Evolutionary conservation across 2,797 vertebrate genomes (phyloP).

Genomic region (Parauchenoglanis punctatus): DNA sequence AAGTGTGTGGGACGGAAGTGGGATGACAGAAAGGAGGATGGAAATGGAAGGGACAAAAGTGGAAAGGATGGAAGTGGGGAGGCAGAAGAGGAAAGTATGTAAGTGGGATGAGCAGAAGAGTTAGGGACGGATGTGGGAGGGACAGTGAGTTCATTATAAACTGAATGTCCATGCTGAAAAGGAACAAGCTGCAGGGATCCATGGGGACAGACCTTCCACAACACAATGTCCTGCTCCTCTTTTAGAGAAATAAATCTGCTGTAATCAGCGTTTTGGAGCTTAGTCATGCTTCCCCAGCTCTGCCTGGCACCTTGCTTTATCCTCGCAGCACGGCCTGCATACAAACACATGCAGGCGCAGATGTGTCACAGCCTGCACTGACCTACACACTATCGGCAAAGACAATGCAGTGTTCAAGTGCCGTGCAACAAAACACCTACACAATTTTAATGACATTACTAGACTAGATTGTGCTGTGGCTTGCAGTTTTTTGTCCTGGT

Average conservation of each 20-base stretch:
- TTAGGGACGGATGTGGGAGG: background rate
- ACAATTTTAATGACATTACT: background rate
- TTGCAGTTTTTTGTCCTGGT: background rate
- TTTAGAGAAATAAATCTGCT: conserved; percentile 45
- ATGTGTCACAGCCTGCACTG: conserved; percentile 21
- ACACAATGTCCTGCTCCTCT: conserved; percentile 27
- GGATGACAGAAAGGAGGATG: background rate
- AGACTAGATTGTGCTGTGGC: background rate
- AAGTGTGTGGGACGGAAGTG: background rate
- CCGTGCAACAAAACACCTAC: background rate
- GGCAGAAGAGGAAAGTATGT: background rate
- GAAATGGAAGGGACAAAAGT: background rate
- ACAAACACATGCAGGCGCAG: conserved; percentile 38
- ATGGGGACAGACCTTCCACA: conserved; percentile 14
- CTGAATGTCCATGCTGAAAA: conserved; percentile 37
- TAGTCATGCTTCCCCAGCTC: conserved; percentile 52
- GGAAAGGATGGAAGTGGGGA: background rate
- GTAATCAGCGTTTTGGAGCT: conserved; percentile 54
- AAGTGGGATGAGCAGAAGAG: background rate
- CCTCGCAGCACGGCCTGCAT: conserved; percentile 40
- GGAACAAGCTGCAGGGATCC: conserved; percentile 33
- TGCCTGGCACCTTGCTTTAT: conserved; percentile 41
- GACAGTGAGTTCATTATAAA: conserved; percentile 31
- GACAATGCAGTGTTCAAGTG: conserved; percentile 3
- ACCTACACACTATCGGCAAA: conserved; percentile 7